phyloP scores from a whole-genome alignment of 2,888 invertebrate species.

The Ectemnius continuus region DNA sequence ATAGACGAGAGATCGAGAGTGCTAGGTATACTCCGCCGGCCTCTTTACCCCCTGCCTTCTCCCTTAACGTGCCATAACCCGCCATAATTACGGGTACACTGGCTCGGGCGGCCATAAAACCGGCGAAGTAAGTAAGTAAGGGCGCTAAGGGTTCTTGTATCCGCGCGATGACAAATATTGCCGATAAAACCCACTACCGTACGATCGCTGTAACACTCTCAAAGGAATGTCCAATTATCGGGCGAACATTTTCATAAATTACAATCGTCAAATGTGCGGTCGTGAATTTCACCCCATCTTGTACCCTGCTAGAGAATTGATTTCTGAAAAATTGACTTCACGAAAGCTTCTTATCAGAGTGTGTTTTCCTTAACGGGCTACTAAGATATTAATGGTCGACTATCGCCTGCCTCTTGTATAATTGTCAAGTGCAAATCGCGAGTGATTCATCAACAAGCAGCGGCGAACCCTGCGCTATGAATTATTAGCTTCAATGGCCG shows the following conservation, averaged over 20 bases:
- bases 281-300: too few species aligned
- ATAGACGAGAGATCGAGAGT: slow-evolving; percentile 47
- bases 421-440: slow-evolving; percentile 51
- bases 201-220: slow-evolving; percentile 34
- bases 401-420: slow-evolving; percentile 25
- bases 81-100: slow-evolving; percentile 60
- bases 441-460: slow-evolving; percentile 56
- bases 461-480: slow-evolving; percentile 25
- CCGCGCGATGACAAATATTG: slow-evolving; percentile 56
- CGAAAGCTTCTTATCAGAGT: too few species aligned
- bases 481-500: slow-evolving; percentile 59
- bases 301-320: too few species aligned
- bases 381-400: not conserved
- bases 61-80: slow-evolving; percentile 56
- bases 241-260: slow-evolving; percentile 5
- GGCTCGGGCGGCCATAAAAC: slow-evolving; percentile 52
- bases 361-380: too few species aligned
- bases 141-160: slow-evolving; percentile 37
- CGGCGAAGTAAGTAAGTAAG: slow-evolving; percentile 40
- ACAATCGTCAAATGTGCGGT: not conserved
- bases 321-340: too few species aligned
- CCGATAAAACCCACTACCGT: slow-evolving; percentile 50
- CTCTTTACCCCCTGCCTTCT: slow-evolving; percentile 16
- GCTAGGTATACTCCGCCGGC: slow-evolving; percentile 20
- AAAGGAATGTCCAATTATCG: slow-evolving; percentile 52